Evolutionary conservation across 2,888 invertebrate species (phyloP).

Genomic region (Abscondita cerata): DNA sequence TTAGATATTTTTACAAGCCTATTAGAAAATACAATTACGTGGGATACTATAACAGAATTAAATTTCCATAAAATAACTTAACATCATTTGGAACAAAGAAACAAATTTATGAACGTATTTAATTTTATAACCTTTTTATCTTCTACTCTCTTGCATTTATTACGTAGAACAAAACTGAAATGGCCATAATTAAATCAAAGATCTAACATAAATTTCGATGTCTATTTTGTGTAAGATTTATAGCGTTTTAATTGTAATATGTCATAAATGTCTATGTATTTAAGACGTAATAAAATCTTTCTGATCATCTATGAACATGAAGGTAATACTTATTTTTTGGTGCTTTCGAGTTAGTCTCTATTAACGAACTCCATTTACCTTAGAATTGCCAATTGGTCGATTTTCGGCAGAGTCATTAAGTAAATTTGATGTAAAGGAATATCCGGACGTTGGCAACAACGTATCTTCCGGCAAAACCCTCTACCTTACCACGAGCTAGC

Average conservation of each 20-base stretch:
- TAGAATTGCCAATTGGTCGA: background rate
- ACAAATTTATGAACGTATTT: slow-evolving; percentile 15
- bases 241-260: slow-evolving; percentile 4
- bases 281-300: slow-evolving; percentile 3
- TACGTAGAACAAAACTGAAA: slow-evolving; percentile 13
- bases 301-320: background rate
- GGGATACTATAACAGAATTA: slow-evolving; percentile 8
- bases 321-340: too few relatives aligned
- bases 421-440: slow-evolving; percentile 27
- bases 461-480: slow-evolving; percentile 21
- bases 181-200: slow-evolving; percentile 14
- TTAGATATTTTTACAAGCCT: slow-evolving; percentile 6
- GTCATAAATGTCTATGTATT: slow-evolving; percentile 6
- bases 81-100: slow-evolving; percentile 12
- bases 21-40: slow-evolving; percentile 8
- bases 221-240: slow-evolving; percentile 11
- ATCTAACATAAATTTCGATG: slow-evolving; percentile 11
- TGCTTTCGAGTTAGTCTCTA: too few relatives aligned
- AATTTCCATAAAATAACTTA: slow-evolving; percentile 16
- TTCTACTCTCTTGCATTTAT: slow-evolving; percentile 14
- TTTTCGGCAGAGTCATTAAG: slow-evolving; percentile 10
- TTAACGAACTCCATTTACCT: background rate
- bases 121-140: slow-evolving; percentile 15
- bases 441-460: slow-evolving; percentile 24
- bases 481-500: slow-evolving; percentile 22